Evolutionary conservation across 2,113 vertebrate genomes (phyloP).

Genomic region (Gila orcuttii): DNA sequence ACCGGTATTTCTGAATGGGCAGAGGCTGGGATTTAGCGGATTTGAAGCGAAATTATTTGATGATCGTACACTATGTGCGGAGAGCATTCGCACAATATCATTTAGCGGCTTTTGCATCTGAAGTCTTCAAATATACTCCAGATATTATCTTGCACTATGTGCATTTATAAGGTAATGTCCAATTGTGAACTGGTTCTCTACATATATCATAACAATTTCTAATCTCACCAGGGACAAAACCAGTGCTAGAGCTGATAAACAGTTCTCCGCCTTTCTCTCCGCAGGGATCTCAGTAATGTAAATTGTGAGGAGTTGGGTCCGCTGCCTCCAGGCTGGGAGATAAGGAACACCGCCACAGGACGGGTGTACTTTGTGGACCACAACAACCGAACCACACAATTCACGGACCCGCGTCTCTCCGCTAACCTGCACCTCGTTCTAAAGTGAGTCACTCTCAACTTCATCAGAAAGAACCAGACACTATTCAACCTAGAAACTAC

Average conservation of each 20-base stretch:
- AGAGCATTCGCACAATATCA: too few species aligned
- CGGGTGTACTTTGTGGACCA: constrained; percentile 99
- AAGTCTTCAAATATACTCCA: not conserved
- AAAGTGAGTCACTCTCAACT: constrained; percentile 81
- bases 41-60: too few species aligned
- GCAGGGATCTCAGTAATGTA: constrained; percentile 98
- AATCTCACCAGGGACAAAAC: not conserved
- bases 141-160: not conserved
- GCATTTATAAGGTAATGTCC: too few species aligned
- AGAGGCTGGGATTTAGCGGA: too few species aligned
- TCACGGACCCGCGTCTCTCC: constrained; percentile 96
- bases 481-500: not conserved
- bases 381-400: constrained; percentile 99
- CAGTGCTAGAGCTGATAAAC: not conserved
- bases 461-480: not conserved
- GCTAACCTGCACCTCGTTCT: constrained; percentile 97
- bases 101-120: too few species aligned
- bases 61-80: too few species aligned
- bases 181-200: too few species aligned
- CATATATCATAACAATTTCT: not conserved
- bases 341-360: constrained; percentile 96
- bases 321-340: constrained; percentile 98
- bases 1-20: too few species aligned
- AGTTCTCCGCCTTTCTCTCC: constrained; percentile 54
- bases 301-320: constrained; percentile 99